phyloP scores from a whole-genome alignment of 2,797 vertebrate species.

The Parotocinclus haroldoi region DNA sequence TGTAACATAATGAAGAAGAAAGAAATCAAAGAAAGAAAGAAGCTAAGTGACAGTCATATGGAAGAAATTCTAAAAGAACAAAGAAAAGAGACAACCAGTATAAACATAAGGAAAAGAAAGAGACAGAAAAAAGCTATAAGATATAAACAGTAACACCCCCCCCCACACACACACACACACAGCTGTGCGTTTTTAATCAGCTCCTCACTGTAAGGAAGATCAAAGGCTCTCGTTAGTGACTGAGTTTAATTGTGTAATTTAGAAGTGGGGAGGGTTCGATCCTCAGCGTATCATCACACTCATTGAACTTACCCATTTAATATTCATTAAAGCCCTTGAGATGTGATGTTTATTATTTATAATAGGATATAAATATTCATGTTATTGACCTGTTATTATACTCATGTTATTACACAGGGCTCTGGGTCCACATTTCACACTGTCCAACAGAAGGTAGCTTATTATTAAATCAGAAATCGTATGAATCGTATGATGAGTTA shows the following conservation, averaged over 20 bases:
- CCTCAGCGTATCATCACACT: no score
- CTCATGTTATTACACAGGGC: background rate
- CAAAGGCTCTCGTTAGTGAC: slow-evolving; percentile 59
- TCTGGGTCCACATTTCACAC: no score
- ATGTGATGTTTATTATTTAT: slow-evolving; percentile 8
- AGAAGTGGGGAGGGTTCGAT: background rate
- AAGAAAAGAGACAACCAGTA: background rate
- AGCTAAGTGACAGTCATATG: no score
- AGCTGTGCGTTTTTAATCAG: slow-evolving; percentile 56
- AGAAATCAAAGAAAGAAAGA: no score
- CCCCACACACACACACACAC: slow-evolving; percentile 14
- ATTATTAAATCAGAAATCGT: no score
- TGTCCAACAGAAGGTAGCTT: no score
- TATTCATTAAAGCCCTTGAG: background rate
- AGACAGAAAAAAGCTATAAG: background rate
- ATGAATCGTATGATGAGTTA: no score
- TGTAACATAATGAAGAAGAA: no score
- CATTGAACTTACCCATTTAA: no score
- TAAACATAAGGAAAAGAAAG: background rate
- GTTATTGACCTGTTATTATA: background rate
- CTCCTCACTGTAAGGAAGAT: slow-evolving; percentile 66
- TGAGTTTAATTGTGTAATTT: slow-evolving; percentile 37
- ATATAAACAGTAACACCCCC: slow-evolving; percentile 2
- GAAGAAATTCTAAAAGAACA: background rate
- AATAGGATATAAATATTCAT: background rate